phyloP scores from a whole-genome alignment of 2,888 invertebrate species.

The Piscicola geometra region DNA sequence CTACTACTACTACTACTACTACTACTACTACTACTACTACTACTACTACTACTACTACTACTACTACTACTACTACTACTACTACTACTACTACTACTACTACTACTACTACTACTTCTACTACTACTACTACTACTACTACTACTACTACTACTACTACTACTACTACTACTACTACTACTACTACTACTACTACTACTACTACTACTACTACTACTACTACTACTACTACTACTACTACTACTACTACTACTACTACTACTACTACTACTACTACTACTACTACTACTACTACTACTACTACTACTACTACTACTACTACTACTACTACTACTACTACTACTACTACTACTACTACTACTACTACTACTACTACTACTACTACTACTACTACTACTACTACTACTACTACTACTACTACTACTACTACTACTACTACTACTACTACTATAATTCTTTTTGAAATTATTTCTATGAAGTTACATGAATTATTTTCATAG shows the following conservation, averaged over 20 bases:
- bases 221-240: constrained; percentile 9
- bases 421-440: constrained; percentile 9
- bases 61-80: constrained; percentile 27
- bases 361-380: constrained; percentile 9
- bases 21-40: constrained; percentile 31
- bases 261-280: constrained; percentile 9
- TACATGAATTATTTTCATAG: no score
- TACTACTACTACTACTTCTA: constrained; percentile 24
- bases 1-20: constrained; percentile 38
- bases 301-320: constrained; percentile 9
- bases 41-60: constrained; percentile 24
- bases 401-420: constrained; percentile 9
- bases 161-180: background rate
- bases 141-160: background rate
- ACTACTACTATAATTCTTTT: no score
- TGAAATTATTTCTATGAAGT: no score
- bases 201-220: constrained; percentile 9
- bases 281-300: constrained; percentile 9
- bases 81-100: constrained; percentile 27
- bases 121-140: constrained; percentile 56
- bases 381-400: constrained; percentile 9
- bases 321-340: constrained; percentile 9
- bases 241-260: constrained; percentile 9
- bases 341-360: constrained; percentile 9
- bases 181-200: constrained; percentile 9